These are phyloP conservation scores for Macrophya alboannulata DNA, from an alignment of 2,888 invertebrate genomes.

Conservation along the genomic window DNA sequence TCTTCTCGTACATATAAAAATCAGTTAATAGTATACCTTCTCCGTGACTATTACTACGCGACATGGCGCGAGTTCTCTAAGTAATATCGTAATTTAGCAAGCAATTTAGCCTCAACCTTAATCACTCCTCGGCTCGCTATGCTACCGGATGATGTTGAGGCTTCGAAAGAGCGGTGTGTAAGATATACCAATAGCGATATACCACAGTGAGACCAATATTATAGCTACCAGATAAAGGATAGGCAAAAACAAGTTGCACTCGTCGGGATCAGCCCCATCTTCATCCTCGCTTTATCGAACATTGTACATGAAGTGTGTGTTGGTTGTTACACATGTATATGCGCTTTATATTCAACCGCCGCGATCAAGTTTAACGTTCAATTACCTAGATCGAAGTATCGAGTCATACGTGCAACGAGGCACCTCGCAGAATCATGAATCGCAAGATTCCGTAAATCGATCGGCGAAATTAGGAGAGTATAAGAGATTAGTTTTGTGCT, in stretches of 20 bases:
- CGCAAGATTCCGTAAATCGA: background rate
- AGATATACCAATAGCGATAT: background rate
- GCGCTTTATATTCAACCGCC: background rate
- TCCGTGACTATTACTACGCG: constrained; percentile 6
- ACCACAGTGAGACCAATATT: constrained; percentile 1
- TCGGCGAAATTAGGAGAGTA: background rate
- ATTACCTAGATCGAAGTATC: background rate
- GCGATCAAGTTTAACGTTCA: constrained; percentile 10
- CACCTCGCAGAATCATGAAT: background rate
- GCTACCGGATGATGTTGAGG: constrained; percentile 8
- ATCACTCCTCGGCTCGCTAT: constrained; percentile 35
- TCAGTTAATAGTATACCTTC: background rate
- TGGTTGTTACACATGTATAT: background rate
- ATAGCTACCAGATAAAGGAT: background rate
- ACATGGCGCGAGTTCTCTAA: constrained; percentile 40
- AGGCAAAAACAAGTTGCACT: constrained; percentile 29
- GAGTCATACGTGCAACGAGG: background rate
- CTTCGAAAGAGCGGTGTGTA: background rate
- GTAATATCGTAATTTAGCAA: constrained; percentile 42
- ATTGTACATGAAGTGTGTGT: background rate
- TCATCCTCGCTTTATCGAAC: constrained; percentile 9
- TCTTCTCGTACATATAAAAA: background rate
- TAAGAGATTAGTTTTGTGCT: background rate
- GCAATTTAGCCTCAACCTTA: constrained; percentile 45
- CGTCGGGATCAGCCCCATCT: constrained; percentile 9